Conservation (phyloP, 30 jellyfish, hydroid and myxozoan species). For the Mastigias papua region DNA sequence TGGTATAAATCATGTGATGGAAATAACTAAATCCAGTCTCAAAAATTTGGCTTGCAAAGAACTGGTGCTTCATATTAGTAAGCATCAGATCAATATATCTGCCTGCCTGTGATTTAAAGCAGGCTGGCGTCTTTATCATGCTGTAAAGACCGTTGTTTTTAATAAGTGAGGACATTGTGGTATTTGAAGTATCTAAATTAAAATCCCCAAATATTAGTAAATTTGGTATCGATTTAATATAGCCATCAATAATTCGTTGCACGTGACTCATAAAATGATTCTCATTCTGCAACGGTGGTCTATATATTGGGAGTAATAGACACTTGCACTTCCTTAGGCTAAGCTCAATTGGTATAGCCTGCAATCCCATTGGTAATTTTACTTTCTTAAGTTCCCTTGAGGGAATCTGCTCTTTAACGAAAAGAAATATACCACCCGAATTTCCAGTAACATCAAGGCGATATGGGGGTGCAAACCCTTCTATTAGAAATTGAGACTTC, state of each 20-base stretch:
- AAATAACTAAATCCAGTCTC: neutral
- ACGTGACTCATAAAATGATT: neutral
- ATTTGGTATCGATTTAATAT: neutral
- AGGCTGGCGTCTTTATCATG: slow-evolving; percentile 12
- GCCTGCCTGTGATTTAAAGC: slow-evolving; percentile 14
- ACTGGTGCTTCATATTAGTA: neutral
- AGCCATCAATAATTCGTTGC: neutral
- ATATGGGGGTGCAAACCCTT: no score
- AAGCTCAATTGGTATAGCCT: slow-evolving; percentile 28
- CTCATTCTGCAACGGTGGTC: slow-evolving; percentile 39
- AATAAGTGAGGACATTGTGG: neutral
- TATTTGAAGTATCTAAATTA: slow-evolving; percentile 24
- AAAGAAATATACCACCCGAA: no score
- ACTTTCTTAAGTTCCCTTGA: neutral
- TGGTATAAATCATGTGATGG: neutral
- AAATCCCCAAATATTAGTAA: slow-evolving; percentile 38
- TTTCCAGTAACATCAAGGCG: no score
- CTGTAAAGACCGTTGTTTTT: slow-evolving; percentile 9
- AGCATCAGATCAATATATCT: slow-evolving; percentile 31
- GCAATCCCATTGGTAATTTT: neutral
- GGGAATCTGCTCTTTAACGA: no score
- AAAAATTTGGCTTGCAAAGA: neutral
- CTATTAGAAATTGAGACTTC: no score
- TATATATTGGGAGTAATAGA: slow-evolving; percentile 16
- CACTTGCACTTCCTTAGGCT: slow-evolving; percentile 11